Evolutionary conservation across 2,888 invertebrate species (phyloP).

Genomic region (Pachymerium ferrugineum): DNA sequence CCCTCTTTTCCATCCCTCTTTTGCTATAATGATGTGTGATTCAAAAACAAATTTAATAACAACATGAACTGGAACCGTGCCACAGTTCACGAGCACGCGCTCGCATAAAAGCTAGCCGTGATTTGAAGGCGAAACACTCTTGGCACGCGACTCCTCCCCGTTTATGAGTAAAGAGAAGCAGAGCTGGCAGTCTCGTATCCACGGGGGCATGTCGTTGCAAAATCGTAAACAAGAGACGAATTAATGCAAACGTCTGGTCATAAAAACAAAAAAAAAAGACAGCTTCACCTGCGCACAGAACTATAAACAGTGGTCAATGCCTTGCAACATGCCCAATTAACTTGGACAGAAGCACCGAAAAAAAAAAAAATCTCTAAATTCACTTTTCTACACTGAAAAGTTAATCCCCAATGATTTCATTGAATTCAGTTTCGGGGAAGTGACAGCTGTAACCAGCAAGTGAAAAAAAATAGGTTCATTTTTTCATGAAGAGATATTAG

Average conservation of each 20-base stretch:
- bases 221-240: constrained; percentile 27
- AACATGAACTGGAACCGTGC: constrained; percentile 25
- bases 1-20: constrained; percentile 15
- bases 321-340: background rate
- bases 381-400: no score
- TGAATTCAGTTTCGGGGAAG: no score
- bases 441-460: background rate
- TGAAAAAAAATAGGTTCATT: background rate
- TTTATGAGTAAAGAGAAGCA: constrained; percentile 24
- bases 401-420: no score
- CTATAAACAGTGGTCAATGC: background rate
- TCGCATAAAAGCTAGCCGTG: constrained; percentile 27
- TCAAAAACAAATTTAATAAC: constrained; percentile 27
- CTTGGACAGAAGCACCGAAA: no score
- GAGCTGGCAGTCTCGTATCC: constrained; percentile 25
- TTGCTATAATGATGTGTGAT: constrained; percentile 27
- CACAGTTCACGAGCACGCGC: constrained; percentile 25
- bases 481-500: background rate
- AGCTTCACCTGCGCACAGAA: constrained; percentile 19
- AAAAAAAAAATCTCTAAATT: background rate
- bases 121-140: constrained; percentile 25
- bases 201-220: constrained; percentile 25
- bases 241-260: constrained; percentile 23
- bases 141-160: constrained; percentile 26
- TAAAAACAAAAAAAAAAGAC: constrained; percentile 23